Evolutionary conservation across 2,888 invertebrate genomes (phyloP), one percentile per base, ranked within the genome.

Genomic region (Periphyllus acericola): DNA sequence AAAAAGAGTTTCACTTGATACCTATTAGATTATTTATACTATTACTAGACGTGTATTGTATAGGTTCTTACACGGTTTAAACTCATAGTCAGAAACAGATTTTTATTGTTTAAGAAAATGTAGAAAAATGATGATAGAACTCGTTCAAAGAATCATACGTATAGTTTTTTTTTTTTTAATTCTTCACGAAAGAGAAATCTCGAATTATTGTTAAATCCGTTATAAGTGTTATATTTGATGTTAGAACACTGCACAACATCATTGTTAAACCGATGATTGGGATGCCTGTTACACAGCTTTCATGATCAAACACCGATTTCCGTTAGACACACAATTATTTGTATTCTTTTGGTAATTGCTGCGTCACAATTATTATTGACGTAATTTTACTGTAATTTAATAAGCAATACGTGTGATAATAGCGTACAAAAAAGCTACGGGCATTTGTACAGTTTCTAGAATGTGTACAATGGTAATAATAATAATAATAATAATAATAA

Each of bases 181-280:
- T 52, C 40, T 75, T 36, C 14, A n/a, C 21, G 14, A 46, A 83
- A 75, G 75, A 66, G 75, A 83, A 83, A 83, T 75, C 52, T 72
- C n/a, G 66, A 72, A 52, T 71, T 34, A 55, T 55, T 25, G 66
- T 40, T 60, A 21, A 83, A 83, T 75, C 29, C 29, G 29, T 83
- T 75, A 32, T 75, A 60, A 83, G 25, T 25, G 78, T 55, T 55
- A 32, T 32, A 78, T 29, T 52, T 29, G 17, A 78, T 55, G 52
- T 66, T 25, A 36, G n/a, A 17, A 40, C n/a, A 68, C 29, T 29
- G n/a, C 66, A 46, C 46, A 11, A 60, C 25, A 55, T 60, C 34
- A 60, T 79, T 79, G 55, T 60, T 60, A 34, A 25, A 2, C 0
- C 11, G 34, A 25, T 29, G 52, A 78, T 78, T 55, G 52, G 29